Conservation (phyloP, 2,113 vertebrate species). For the Paradoxurus hermaphroditus region DNA sequence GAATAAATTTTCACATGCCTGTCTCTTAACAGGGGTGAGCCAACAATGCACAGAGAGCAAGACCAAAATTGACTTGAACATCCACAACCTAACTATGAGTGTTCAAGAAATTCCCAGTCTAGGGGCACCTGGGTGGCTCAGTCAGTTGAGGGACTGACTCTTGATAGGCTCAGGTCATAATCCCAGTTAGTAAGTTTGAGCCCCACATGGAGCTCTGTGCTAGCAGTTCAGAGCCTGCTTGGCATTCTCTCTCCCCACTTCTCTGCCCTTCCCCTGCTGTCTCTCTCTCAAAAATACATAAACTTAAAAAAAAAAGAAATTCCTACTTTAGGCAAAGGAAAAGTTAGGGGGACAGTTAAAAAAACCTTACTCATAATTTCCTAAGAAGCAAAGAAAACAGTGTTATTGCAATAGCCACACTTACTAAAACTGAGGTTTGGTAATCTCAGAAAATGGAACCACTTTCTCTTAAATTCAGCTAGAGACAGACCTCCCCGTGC, state of each 20-base stretch:
- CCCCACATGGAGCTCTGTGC: too few species aligned
- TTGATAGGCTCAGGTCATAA: too few species aligned
- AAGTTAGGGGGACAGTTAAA: background rate
- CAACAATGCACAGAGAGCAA: background rate
- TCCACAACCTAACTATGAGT: background rate
- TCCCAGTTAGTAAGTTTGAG: too few species aligned
- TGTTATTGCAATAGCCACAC: background rate
- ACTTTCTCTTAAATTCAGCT: background rate
- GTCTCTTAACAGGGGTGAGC: background rate
- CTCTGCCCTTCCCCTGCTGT: too few species aligned
- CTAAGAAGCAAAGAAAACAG: constrained; percentile 21
- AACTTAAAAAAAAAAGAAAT: background rate
- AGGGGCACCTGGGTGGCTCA: background rate
- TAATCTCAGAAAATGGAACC: constrained; percentile 13
- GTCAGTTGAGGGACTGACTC: too few species aligned
- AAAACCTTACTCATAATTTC: constrained; percentile 5
- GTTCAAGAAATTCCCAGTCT: constrained; percentile 4
- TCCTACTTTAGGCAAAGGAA: background rate
- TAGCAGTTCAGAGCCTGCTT: too few species aligned
- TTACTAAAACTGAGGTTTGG: background rate
- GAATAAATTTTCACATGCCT: background rate
- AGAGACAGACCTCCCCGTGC: background rate
- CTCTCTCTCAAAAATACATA: too few species aligned
- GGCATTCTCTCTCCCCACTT: too few species aligned
- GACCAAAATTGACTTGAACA: constrained; percentile 9